Percentiles rank a stretch among this genome's conserved stretches.
These are phyloP conservation scores for Apodemia hepburni DNA, from an alignment of 2,888 invertebrate genomes.

Conservation along the genomic window DNA sequence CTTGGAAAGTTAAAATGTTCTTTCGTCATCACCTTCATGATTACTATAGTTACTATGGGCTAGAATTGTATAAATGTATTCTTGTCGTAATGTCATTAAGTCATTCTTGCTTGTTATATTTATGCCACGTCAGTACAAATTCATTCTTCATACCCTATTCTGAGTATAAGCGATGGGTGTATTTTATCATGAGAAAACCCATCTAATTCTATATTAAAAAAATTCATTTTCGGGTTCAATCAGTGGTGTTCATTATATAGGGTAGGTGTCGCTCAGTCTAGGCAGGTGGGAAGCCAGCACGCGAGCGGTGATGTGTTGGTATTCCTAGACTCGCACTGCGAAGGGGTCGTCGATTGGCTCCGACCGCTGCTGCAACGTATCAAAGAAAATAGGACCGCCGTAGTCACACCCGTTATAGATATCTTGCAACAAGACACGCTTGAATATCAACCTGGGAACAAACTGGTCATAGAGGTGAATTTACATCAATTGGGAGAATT, in stretches of 20 bases:
- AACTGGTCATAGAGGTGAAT: conserved; percentile 45
- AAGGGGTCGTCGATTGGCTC: conserved; percentile 88
- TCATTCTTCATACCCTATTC: too few species aligned
- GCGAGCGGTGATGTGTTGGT: conserved; percentile 89
- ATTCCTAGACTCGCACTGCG: conserved; percentile 95
- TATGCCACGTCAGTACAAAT: too few species aligned
- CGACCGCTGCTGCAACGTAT: conserved; percentile 94
- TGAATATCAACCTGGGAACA: conserved; percentile 40
- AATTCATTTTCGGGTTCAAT: neutral
- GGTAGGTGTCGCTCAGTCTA: conserved; percentile 90
- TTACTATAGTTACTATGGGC: too few species aligned
- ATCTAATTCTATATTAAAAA: too few species aligned
- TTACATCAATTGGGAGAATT: neutral
- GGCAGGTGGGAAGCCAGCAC: conserved; percentile 87
- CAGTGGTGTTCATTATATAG: conserved; percentile 81
- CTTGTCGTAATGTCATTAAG: too few species aligned
- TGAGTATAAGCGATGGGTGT: too few species aligned
- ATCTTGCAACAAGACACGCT: conserved; percentile 88
- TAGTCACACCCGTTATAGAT: conserved; percentile 96
- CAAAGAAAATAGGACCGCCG: conserved; percentile 82
- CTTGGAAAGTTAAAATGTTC: too few species aligned
- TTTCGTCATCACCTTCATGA: too few species aligned
- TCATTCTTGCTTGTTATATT: too few species aligned
- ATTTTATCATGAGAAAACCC: too few species aligned
- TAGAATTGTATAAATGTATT: too few species aligned